These are phyloP conservation scores for Girardinichthys multiradiatus DNA, from an alignment of 2,113 vertebrate genomes.

Conservation along the genomic window DNA sequence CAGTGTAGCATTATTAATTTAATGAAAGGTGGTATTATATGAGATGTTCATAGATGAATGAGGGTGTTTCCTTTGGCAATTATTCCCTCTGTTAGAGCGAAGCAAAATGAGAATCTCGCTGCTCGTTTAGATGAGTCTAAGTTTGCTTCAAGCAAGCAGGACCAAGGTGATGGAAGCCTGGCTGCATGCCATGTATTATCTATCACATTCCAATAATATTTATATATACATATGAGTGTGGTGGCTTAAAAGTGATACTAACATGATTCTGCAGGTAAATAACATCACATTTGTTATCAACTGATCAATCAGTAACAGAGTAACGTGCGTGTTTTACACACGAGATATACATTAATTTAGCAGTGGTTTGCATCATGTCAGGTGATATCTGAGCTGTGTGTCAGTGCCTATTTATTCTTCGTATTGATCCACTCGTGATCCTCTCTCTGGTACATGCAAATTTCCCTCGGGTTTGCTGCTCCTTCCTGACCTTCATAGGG, in stretches of 20 bases:
- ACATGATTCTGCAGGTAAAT: neutral
- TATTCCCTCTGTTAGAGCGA: conserved; percentile 72
- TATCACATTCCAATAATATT: neutral
- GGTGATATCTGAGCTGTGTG: conserved; percentile 37
- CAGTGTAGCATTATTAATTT: conserved; percentile 46
- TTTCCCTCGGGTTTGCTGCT: conserved; percentile 48
- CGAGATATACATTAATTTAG: conserved; percentile 25
- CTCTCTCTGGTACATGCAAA: conserved; percentile 25
- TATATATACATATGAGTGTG: neutral
- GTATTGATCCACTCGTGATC: conserved; percentile 64
- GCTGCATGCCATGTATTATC: conserved; percentile 23
- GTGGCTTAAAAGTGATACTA: neutral
- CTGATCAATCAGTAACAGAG: conserved; percentile 15
- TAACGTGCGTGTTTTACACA: conserved; percentile 18
- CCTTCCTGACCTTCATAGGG: conserved; percentile 66
- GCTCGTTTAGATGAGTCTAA: conserved; percentile 34
- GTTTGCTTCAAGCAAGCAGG: neutral
- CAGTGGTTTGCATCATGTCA: conserved; percentile 29
- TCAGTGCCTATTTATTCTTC: conserved; percentile 64
- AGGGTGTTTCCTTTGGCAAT: conserved; percentile 61
- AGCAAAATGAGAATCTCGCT: conserved; percentile 50
- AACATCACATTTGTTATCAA: neutral
- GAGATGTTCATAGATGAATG: conserved; percentile 45
- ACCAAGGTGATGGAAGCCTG: conserved; percentile 60
- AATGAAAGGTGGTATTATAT: conserved; percentile 49